Evolutionary conservation across 2,113 vertebrate genomes (phyloP).

Genomic region (Clarias batrachus): DNA sequence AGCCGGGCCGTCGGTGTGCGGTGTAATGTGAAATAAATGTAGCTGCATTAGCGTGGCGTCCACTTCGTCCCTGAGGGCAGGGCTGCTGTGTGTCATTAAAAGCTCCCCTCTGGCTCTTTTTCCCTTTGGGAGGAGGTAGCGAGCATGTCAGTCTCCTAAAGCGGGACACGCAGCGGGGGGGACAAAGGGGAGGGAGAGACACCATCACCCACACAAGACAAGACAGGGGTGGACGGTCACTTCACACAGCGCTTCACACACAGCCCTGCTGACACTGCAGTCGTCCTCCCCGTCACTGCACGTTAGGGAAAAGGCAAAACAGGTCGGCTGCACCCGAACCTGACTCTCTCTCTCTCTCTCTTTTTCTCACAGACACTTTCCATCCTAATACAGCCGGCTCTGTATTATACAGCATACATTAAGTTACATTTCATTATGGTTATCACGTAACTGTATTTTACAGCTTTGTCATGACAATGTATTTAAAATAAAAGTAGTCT

Average conservation of each 20-base stretch:
- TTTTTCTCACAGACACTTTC: neutral
- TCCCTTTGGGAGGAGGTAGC: constrained; percentile 85
- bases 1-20: neutral
- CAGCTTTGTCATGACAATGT: neutral
- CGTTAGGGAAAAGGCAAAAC: constrained; percentile 24
- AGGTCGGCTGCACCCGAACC: neutral
- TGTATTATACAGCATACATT: neutral
- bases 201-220: constrained; percentile 16
- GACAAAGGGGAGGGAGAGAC: constrained; percentile 58
- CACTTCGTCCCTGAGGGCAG: constrained; percentile 69
- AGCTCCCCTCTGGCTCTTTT: constrained; percentile 79
- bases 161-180: constrained; percentile 60
- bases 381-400: too few species aligned
- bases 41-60: constrained; percentile 44
- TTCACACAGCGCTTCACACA: constrained; percentile 16
- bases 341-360: constrained; percentile 8
- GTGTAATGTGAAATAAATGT: constrained; percentile 33
- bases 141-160: constrained; percentile 77
- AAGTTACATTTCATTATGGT: neutral
- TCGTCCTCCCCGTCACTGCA: constrained; percentile 5
- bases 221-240: constrained; percentile 29
- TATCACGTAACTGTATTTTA: neutral
- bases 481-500: neutral
- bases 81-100: constrained; percentile 77
- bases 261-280: constrained; percentile 14